phyloP scores from a whole-genome alignment of 37 sponge, comb jelly and placozoan species.

The Beroe ovata region DNA sequence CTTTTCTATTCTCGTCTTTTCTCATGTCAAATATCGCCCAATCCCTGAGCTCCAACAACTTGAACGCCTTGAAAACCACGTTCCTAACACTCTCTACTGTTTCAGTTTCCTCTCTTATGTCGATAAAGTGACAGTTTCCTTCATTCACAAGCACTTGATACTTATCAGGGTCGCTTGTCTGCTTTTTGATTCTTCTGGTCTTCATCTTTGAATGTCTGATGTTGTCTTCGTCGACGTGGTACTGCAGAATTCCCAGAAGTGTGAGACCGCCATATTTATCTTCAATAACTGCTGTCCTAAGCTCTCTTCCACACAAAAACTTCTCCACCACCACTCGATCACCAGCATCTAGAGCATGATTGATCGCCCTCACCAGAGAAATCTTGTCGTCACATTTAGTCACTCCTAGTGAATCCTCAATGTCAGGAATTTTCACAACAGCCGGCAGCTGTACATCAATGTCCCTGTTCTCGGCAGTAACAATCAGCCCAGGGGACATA shows the following conservation, averaged over 20 bases:
- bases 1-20: not conserved
- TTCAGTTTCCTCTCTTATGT: not conserved
- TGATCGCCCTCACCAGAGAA: not conserved
- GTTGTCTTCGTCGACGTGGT: not conserved
- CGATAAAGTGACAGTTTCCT: too few species aligned
- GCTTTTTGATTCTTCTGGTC: not conserved
- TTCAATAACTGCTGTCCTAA: not conserved
- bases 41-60: not conserved
- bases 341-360: not conserved
- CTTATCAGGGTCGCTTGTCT: not conserved
- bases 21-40: not conserved
- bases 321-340: not conserved
- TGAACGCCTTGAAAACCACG: not conserved
- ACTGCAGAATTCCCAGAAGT: not conserved
- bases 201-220: not conserved
- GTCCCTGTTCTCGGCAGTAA: not conserved
- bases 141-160: not conserved
- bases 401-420: not conserved
- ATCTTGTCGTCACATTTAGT: not conserved
- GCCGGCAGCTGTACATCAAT: not conserved
- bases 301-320: not conserved
- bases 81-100: not conserved
- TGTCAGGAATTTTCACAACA: not conserved
- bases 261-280: not conserved
- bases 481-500: not conserved